Percentiles rank a stretch among this genome's conserved stretches.
These are phyloP conservation scores for Mamestra brassicae DNA, from an alignment of 2,888 invertebrate genomes.

Conservation along the genomic window DNA sequence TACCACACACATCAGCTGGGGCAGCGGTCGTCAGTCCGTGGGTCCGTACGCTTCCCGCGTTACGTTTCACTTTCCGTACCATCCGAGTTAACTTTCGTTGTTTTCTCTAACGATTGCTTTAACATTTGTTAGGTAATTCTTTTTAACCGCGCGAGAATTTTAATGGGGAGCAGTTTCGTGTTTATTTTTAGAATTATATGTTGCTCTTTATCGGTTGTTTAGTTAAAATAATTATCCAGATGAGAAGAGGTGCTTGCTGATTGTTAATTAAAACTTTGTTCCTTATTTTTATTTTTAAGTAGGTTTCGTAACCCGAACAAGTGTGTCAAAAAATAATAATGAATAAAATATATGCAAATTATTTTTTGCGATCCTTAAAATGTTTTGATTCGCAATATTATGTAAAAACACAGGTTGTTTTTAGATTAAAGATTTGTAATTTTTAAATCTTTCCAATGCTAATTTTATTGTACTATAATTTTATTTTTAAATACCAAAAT, in stretches of 20 bases:
- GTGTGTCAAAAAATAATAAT: not conserved
- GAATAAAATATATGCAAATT: not conserved
- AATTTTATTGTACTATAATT: not conserved
- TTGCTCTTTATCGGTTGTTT: not conserved
- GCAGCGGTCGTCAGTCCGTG: slow-evolving; percentile 12
- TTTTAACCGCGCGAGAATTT: slow-evolving; percentile 51
- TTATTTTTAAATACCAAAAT: slow-evolving; percentile 12
- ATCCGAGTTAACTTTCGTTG: slow-evolving; percentile 62
- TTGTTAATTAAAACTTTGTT: not conserved
- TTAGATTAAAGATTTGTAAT: not conserved
- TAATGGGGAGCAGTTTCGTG: slow-evolving; percentile 23
- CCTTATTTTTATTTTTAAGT: slow-evolving; percentile 8
- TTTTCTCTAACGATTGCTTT: slow-evolving; percentile 58
- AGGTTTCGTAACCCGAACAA: not conserved
- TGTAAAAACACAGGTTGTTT: not conserved
- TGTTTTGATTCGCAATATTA: not conserved
- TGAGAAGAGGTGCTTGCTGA: too few species aligned
- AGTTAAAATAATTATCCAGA: slow-evolving; percentile 15
- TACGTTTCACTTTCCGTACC: slow-evolving; percentile 62
- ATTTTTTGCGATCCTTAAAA: too few species aligned
- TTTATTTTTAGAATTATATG: slow-evolving; percentile 13
- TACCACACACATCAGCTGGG: slow-evolving; percentile 24
- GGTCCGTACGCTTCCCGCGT: slow-evolving; percentile 38
- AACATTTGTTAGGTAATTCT: slow-evolving; percentile 60
- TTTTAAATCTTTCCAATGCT: not conserved